Evolutionary conservation across 1,140 invertebrate species (phyloP), one percentile per base, ranked within the genome.

Genomic region (Drosophila subpulchrella): DNA sequence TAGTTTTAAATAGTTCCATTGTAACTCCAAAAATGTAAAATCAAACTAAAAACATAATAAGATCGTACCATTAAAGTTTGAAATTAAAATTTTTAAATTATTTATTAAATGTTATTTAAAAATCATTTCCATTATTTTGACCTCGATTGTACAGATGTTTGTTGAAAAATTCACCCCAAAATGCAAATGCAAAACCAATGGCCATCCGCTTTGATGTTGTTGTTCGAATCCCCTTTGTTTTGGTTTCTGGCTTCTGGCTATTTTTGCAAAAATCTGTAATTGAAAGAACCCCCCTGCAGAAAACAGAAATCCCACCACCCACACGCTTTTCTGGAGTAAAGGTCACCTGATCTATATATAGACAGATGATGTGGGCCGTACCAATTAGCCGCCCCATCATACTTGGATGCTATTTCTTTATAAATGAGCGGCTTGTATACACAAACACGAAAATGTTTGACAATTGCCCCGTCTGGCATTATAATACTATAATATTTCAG

Each of bases 211-310:
- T 84, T 85, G 78, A 78, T 81, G 63, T 74, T 30, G 41, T 47
- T 58, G 54, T 51, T 39, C 10, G 34, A 63, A 11, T 27, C 32
- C 55, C 17, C 15, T 57, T 72, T 70, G 77, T 75, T 57, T 44
- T 38, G 53, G 38, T 39, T 32, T 59, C 34, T 47, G 41, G 59
- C 73, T 85, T 56, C 34, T 47, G 41, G 59, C 73, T 85, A 84
- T 85, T 85, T 85, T 81, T 85, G 81, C 82, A 68, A 70, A 88
- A 70, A 77, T 88, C 71, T 82, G 61, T 74, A 75, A 86, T 82
- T 78, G 75, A 82, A 54, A 59, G 42, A 68, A 77, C 50, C 70
- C 42, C 65, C 36, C 42, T 38, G 39, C 56, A 41, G 47, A 67
- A 62, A 57, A 32, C 46, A 67, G 36, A 59, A 44, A 39, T n/a